These are phyloP conservation scores for Cataglyphis rosenhaueri DNA, from an alignment of 2,888 invertebrate species.

Conservation along the genomic window DNA sequence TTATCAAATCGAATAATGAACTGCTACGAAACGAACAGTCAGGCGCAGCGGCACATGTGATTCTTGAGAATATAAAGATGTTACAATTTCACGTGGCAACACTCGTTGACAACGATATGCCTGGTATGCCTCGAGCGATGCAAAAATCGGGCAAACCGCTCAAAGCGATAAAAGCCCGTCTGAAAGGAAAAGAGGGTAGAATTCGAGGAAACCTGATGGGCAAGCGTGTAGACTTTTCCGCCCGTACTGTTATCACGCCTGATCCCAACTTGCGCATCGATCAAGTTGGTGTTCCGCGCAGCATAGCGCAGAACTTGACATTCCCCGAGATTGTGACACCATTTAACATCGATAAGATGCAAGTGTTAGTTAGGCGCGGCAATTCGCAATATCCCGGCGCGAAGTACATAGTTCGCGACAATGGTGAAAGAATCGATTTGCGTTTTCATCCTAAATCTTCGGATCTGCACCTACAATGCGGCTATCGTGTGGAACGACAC, in stretches of 20 bases:
- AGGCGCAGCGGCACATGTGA: constrained; percentile 98
- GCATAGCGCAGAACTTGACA: constrained; percentile 99
- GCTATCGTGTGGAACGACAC: constrained; percentile 97
- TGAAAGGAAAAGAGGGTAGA: constrained; percentile 99
- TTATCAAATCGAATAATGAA: constrained; percentile 99
- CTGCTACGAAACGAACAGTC: constrained; percentile 97
- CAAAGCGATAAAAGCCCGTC: constrained; percentile 98
- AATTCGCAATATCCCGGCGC: constrained; percentile 99
- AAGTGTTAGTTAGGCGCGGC: constrained; percentile 97
- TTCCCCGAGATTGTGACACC: constrained; percentile 99
- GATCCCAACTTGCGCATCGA: constrained; percentile 98
- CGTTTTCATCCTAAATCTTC: constrained; percentile 99
- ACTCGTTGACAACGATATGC: constrained; percentile 99
- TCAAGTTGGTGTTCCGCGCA: constrained; percentile 98
- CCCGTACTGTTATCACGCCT: constrained; percentile 99
- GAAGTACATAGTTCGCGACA: constrained; percentile 99
- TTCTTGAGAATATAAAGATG: constrained; percentile 98
- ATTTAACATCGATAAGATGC: constrained; percentile 98
- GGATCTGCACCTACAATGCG: constrained; percentile 98
- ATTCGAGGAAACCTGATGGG: constrained; percentile 99
- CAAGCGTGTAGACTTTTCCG: constrained; percentile 99
- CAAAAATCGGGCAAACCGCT: constrained; percentile 99
- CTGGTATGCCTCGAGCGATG: constrained; percentile 98
- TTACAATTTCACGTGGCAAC: constrained; percentile 99
- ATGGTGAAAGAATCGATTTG: constrained; percentile 99